Evolutionary conservation across 2,113 vertebrate species (phyloP).

Genomic region (Labrus mixtus): DNA sequence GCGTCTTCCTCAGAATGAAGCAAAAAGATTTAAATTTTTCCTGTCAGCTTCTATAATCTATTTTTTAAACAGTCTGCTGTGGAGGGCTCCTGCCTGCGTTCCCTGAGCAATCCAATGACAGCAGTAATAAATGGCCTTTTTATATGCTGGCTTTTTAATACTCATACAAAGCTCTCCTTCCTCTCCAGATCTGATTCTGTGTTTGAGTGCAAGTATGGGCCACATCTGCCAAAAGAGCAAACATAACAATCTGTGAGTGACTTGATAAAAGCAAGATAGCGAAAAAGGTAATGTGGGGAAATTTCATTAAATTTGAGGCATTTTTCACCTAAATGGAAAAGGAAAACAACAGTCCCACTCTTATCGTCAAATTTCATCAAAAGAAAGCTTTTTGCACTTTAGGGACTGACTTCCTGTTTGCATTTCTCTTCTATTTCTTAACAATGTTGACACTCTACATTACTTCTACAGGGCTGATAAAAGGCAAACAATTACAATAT

Average conservation of each 20-base stretch:
- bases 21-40: constrained; percentile 5
- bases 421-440: constrained; percentile 40
- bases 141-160: constrained; percentile 56
- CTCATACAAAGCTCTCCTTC: constrained; percentile 7
- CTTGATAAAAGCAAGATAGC: constrained; percentile 58
- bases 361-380: constrained; percentile 51
- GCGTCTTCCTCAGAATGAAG: constrained; percentile 3
- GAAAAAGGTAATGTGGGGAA: constrained; percentile 53
- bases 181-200: neutral
- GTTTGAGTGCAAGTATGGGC: constrained; percentile 22
- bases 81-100: constrained; percentile 15
- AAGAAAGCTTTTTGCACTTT: constrained; percentile 27
- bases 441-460: constrained; percentile 49
- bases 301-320: constrained; percentile 54
- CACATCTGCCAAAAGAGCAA: constrained; percentile 31
- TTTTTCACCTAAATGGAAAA: constrained; percentile 48
- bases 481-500: constrained; percentile 50
- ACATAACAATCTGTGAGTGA: constrained; percentile 46
- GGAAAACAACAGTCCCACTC: constrained; percentile 36
- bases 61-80: constrained; percentile 26
- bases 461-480: constrained; percentile 25
- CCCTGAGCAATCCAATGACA: constrained; percentile 15
- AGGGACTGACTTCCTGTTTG: constrained; percentile 30
- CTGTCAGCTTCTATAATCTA: constrained; percentile 46
- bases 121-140: constrained; percentile 60